Conservation (phyloP, 2,797 vertebrate genomes). For the Dipus sagitta region DNA sequence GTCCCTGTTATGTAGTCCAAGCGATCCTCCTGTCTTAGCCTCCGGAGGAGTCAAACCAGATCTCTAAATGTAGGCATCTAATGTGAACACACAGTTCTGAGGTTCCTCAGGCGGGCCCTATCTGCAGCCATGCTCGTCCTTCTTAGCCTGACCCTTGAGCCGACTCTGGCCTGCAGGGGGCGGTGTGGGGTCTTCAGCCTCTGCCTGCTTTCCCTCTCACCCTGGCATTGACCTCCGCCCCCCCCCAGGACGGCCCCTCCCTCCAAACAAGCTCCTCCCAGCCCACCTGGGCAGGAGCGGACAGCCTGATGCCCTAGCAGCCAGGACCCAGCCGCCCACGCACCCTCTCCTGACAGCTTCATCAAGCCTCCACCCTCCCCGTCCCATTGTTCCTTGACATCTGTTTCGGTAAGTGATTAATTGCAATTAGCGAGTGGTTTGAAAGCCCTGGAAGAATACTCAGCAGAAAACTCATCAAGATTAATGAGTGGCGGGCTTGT, state of each 20-base stretch:
- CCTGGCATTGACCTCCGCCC: background rate
- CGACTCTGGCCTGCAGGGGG: background rate
- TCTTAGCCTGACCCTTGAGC: background rate
- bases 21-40: background rate
- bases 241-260: background rate
- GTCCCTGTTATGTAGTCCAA: background rate
- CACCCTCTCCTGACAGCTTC: constrained; percentile 92
- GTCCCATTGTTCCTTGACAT: constrained; percentile 96
- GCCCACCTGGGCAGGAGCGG: constrained; percentile 64
- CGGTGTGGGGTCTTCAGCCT: background rate
- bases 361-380: constrained; percentile 90
- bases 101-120: background rate
- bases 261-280: accelerated
- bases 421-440: constrained; percentile 98
- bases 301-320: constrained; percentile 63
- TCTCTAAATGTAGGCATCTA: background rate
- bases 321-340: constrained; percentile 76
- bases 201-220: background rate
- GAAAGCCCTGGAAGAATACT: constrained; percentile 98
- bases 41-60: background rate
- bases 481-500: constrained; percentile 96
- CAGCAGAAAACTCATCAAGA: constrained; percentile 96
- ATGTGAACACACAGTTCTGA: background rate
- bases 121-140: background rate
- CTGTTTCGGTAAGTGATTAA: constrained; percentile 99